Conservation (phyloP, 2,113 vertebrate genomes). For the Phasianus colchicus region DNA sequence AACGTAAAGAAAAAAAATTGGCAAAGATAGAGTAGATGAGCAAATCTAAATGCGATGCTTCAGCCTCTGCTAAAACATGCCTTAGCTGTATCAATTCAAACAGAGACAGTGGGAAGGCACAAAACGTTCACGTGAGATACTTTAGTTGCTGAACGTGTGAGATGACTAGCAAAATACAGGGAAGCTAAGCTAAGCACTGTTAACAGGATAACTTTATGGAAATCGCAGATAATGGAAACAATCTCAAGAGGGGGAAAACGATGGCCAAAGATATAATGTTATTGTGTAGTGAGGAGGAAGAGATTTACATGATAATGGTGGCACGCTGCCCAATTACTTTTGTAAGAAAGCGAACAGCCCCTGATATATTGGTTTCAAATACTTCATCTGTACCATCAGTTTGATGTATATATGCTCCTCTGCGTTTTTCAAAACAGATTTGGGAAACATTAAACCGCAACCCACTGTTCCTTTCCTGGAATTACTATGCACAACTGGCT, state of each 20-base stretch:
- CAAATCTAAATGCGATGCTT: constrained; percentile 38
- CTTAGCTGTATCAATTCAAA: constrained; percentile 36
- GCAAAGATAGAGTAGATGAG: constrained; percentile 46
- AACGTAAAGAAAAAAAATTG: constrained; percentile 24
- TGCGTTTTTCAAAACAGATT: not conserved
- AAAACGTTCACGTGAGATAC: constrained; percentile 2
- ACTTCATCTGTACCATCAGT: not conserved
- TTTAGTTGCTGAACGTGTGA: not conserved
- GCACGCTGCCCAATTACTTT: not conserved
- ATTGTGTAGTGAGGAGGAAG: not conserved
- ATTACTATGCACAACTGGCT: not conserved
- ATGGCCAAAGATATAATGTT: not conserved
- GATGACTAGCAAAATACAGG: not conserved
- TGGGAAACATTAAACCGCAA: not conserved
- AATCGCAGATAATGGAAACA: constrained; percentile 22
- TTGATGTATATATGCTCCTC: not conserved
- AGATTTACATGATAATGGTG: constrained; percentile 30
- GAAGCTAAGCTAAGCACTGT: not conserved
- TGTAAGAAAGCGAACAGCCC: not conserved
- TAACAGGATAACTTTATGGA: not conserved
- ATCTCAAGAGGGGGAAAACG: not conserved
- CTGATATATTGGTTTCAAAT: not conserved
- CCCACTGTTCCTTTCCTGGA: not conserved
- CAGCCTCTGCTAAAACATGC: constrained; percentile 52
- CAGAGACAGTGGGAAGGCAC: not conserved